Conservation (phyloP, 2,888 invertebrate genomes). For the Stictocephala bisonia region DNA sequence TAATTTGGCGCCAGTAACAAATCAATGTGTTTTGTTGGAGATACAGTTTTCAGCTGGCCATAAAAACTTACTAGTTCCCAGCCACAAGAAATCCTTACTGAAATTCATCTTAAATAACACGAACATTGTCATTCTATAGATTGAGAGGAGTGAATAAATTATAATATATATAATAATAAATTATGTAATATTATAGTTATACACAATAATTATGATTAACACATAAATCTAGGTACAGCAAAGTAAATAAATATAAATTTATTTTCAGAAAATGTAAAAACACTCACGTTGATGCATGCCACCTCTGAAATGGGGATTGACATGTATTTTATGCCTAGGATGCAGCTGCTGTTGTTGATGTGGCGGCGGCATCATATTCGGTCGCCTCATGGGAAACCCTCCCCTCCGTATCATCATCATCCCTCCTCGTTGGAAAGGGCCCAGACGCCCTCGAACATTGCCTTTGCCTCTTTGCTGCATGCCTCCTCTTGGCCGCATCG, state of each 20-base stretch:
- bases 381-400: neutral
- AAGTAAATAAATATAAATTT: neutral
- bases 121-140: too few relatives aligned
- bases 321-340: slow-evolving; percentile 50
- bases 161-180: too few relatives aligned
- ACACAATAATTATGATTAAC: too few relatives aligned
- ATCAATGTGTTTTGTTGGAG: too few relatives aligned
- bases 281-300: slow-evolving; percentile 13
- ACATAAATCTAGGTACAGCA: neutral
- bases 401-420: neutral
- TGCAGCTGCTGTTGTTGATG: neutral
- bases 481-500: neutral
- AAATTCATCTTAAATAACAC: too few relatives aligned
- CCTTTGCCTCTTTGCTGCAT: slow-evolving; percentile 15
- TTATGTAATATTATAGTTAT: too few relatives aligned
- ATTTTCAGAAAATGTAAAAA: too few relatives aligned
- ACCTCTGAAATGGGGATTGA: slow-evolving; percentile 52
- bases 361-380: slow-evolving; percentile 10
- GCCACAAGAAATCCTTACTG: too few relatives aligned
- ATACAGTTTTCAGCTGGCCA: too few relatives aligned
- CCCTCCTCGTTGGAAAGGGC: neutral
- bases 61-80: too few relatives aligned
- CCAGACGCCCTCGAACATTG: neutral
- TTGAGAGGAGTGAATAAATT: too few relatives aligned
- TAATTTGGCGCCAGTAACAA: too few relatives aligned